phyloP scores from a whole-genome alignment of 2,797 vertebrate species.

The Hafferia zeledoni region DNA sequence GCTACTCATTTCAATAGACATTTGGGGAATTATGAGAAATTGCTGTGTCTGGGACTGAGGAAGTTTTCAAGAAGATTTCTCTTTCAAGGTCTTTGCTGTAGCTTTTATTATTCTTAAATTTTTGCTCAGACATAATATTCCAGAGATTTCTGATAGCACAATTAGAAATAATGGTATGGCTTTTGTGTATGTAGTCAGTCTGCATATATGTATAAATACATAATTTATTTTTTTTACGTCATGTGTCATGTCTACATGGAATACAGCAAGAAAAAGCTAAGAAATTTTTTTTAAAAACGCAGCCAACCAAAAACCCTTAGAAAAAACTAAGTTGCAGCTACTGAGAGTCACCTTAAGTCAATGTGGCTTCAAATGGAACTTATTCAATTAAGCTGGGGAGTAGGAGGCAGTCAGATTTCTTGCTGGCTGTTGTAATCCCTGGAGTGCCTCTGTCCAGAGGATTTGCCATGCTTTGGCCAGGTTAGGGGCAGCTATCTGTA shows the following conservation, averaged over 20 bases:
- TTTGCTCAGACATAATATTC: background rate
- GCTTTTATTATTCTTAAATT: background rate
- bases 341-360: background rate
- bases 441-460: background rate
- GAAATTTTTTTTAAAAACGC: background rate
- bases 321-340: background rate
- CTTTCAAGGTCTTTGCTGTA: background rate
- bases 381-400: background rate
- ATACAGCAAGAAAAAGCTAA: background rate
- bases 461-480: background rate
- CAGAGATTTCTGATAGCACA: background rate
- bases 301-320: background rate
- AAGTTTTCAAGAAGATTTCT: constrained; percentile 8
- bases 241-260: background rate
- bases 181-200: background rate
- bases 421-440: background rate
- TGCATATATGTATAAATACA: background rate
- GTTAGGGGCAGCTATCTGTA: background rate
- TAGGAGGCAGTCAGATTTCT: background rate
- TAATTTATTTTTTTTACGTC: background rate
- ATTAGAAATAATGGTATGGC: background rate
- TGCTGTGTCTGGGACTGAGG: background rate
- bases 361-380: background rate
- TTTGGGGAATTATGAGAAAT: constrained; percentile 18
- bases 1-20: background rate